These are phyloP conservation scores for Capricornis sumatraensis DNA, from an alignment of 2,113 vertebrate species.

Conservation along the genomic window DNA sequence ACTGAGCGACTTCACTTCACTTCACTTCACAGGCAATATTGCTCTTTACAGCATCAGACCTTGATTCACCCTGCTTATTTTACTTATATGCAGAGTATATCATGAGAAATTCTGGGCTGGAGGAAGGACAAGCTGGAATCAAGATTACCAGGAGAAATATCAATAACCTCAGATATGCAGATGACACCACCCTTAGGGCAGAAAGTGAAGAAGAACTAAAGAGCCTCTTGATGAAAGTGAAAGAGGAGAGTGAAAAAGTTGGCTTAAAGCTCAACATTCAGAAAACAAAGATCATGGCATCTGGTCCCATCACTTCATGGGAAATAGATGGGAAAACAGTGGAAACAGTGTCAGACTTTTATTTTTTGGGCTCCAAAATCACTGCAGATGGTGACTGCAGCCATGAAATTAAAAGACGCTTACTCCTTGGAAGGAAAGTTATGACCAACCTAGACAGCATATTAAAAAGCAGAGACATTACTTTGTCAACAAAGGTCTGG, in stretches of 20 bases:
- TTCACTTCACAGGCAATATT: background rate
- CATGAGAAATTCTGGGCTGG: too few species aligned
- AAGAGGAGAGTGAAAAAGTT: too few species aligned
- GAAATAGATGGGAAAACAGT: background rate
- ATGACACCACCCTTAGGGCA: too few species aligned
- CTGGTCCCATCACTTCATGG: background rate
- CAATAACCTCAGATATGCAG: too few species aligned
- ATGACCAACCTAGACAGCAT: background rate
- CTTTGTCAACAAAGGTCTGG: background rate
- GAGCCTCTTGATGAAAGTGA: too few species aligned
- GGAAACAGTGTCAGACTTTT: background rate
- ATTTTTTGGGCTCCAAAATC: background rate
- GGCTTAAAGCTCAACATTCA: too few species aligned
- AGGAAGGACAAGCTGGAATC: too few species aligned
- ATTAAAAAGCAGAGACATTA: background rate
- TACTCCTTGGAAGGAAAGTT: background rate
- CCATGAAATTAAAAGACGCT: background rate
- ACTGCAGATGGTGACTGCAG: background rate
- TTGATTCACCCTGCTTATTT: background rate
- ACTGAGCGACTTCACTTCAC: too few species aligned
- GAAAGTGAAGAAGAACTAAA: too few species aligned
- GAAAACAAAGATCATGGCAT: background rate
- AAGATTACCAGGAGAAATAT: too few species aligned
- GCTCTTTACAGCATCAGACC: background rate
- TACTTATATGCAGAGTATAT: too few species aligned